Base-by-base conservation (phyloP, 2,113 vertebrate genomes). In the Pholis gunnellus region DNA sequence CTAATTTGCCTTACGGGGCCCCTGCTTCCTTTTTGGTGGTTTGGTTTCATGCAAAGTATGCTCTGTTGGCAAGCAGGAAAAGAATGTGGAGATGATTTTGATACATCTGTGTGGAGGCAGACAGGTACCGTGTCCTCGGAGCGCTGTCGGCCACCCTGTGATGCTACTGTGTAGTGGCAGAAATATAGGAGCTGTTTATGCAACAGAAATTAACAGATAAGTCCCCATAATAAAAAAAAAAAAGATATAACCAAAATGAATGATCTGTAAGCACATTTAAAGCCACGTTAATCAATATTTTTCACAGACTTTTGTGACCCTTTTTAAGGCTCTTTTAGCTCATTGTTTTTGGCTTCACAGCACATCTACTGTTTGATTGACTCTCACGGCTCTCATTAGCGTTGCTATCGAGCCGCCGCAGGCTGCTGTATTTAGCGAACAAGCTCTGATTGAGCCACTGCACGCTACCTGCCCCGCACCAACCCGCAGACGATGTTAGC, bases 11-110 rank as follows among this genome's bases (percentile, higher is more conserved):
- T 66, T 6, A 10, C 9, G 8, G 34, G 60, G 73, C 50, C 66
- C 29, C 74, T 36, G 44, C 76, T 84, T 81, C 65, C 71, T 52
- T 64, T 75, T 70, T 38, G 27, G 59, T 87, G 78, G 74, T 54
- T 75, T 59, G 38, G 20, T 36, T 70, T 75, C 38, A 56, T n/a
- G 40, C 60, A 54, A 67, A 72, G 29, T 34, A 48, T 72, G 80
- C 65, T 52, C 8, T 40, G 46, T 67, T 79, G 71, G 76, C 72
- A n/a, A 48, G 74, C 17, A 65, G 36, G 64, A 15, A 48, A 27
- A 73, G 17, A 17, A 57, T n/a, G 20, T 74, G 42, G 20, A 34
- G 52, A 42, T 18, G 50, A 38, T 63, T 63, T 34, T 18, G 40
- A 31, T 77, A 7, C 8, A 31, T 70, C 11, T 65, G 38, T 17